phyloP scores from a whole-genome alignment of 2,888 invertebrate genomes.

The Trachelus troglodyta region DNA sequence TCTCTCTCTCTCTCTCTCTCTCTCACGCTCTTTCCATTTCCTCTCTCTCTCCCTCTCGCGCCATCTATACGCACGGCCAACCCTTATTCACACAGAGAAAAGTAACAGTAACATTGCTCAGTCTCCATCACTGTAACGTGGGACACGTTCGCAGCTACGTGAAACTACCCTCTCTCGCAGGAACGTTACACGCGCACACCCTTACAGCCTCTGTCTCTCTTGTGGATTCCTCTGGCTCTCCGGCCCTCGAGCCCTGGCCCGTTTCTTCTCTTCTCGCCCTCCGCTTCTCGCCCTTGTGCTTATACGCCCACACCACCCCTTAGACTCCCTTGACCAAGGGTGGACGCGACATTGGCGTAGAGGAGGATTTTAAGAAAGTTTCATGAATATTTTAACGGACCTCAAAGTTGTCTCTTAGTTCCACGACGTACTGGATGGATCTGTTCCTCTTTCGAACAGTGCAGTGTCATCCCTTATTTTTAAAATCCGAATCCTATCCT shows the following conservation, averaged over 20 bases:
- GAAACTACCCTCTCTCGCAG: neutral
- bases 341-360: constrained; percentile 53
- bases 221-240: constrained; percentile 9
- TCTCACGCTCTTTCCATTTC: constrained; percentile 20
- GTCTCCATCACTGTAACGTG: neutral
- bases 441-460: neutral
- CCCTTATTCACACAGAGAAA: neutral
- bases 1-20: constrained; percentile 21
- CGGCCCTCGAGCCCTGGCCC: neutral
- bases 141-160: neutral
- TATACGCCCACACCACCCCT: constrained; percentile 29
- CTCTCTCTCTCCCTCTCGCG: constrained; percentile 17
- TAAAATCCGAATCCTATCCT: neutral
- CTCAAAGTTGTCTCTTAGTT: neutral
- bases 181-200: neutral
- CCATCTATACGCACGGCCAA: neutral
- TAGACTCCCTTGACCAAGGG: constrained; percentile 49
- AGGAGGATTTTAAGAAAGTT: constrained; percentile 33
- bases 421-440: neutral
- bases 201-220: constrained; percentile 7
- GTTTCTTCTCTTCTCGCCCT: constrained; percentile 14
- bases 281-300: constrained; percentile 17
- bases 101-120: neutral
- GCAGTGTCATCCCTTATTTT: neutral
- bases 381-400: constrained; percentile 36